A percentile compares a stretch with the other conserved stretches of the same genome.
phyloP scores from a whole-genome alignment of 2,113 vertebrate genomes.

The Apodemus sylvaticus region DNA sequence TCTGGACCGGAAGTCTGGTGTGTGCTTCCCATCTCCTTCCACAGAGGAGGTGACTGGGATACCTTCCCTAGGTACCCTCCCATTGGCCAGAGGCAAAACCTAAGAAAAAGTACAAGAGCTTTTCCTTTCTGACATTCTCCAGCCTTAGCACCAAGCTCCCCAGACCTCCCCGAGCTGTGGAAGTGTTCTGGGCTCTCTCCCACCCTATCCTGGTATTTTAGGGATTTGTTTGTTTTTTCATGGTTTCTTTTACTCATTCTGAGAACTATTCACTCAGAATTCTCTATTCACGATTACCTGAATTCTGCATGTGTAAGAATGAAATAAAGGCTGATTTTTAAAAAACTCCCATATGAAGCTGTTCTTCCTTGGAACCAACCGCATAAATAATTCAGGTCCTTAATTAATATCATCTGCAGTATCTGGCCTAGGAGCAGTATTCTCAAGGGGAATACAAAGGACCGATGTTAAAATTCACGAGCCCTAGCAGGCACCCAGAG shows the following conservation, averaged over 20 bases:
- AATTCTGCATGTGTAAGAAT: not conserved
- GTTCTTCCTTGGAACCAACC: not conserved
- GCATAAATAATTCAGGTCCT: conserved; percentile 8
- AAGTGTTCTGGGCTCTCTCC: not conserved
- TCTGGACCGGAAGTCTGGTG: not conserved
- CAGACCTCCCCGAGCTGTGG: not conserved
- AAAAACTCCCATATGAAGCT: not conserved
- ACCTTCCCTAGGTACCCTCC: not conserved
- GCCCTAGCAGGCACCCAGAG: not conserved
- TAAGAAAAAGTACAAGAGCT: not conserved
- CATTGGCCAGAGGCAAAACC: not conserved
- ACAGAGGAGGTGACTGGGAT: not conserved
- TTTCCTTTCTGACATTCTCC: not conserved
- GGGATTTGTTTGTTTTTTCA: not conserved
- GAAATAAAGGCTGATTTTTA: not conserved
- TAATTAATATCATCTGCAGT: not conserved
- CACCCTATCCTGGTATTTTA: not conserved
- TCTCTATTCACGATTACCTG: not conserved
- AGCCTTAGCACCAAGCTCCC: not conserved
- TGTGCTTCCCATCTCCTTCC: not conserved
- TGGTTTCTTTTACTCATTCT: not conserved
- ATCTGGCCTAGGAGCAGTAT: not conserved
- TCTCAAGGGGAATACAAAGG: not conserved
- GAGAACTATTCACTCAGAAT: not conserved
- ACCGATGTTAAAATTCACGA: not conserved